Evolutionary conservation across 2,888 invertebrate species (phyloP), one percentile per base, ranked within the genome.

Genomic region (Machimus atricapillus): DNA sequence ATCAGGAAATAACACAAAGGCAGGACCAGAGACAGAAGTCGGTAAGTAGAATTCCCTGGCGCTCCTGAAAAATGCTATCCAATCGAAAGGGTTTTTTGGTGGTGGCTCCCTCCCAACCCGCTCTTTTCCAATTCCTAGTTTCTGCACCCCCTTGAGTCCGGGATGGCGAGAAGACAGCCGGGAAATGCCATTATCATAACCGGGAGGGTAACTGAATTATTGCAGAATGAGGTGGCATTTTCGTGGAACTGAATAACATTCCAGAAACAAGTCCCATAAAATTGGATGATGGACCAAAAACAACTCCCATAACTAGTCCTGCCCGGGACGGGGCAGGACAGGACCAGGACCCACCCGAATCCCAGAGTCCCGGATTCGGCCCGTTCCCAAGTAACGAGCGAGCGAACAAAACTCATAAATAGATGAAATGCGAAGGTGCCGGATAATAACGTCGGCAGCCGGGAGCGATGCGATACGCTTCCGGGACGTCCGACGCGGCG

Each of bases 251-350:
- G 85, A 87, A 88, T 85, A 52, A 79, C 88, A 88, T 88, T 88
- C 88, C 86, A 77, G 87, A 88, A 87, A 88, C 88, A 88, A 88
- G 85, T 87, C 88, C 85, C 88, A 88, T 88, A 88, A 88, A 83
- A 88, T 88, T 87, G 66, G 82, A 88, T 87, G 88, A 88, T 88
- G 88, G 86, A 87, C 86, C 86, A 73, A 88, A 85, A 86, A 83
- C 83, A 40, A 83, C 83, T 43, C 23, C 27, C 83, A 66, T 83
- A 73, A 83, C 83, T 83, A 66, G 40, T 43, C 27, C 66, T 27
- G 66, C 12, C 66, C 66, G 66, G 66, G 8, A 3, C 66, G 27
- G 66, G 23, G 7, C 7, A 1, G 34, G 0, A 34, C 34, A 34
- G 34, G 34, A n/a, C n/a, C n/a, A 34, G 34, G 7, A 46, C 2